These are phyloP conservation scores for Druceiella hillmani DNA, from an alignment of 2,888 invertebrate species.

Conservation along the genomic window DNA sequence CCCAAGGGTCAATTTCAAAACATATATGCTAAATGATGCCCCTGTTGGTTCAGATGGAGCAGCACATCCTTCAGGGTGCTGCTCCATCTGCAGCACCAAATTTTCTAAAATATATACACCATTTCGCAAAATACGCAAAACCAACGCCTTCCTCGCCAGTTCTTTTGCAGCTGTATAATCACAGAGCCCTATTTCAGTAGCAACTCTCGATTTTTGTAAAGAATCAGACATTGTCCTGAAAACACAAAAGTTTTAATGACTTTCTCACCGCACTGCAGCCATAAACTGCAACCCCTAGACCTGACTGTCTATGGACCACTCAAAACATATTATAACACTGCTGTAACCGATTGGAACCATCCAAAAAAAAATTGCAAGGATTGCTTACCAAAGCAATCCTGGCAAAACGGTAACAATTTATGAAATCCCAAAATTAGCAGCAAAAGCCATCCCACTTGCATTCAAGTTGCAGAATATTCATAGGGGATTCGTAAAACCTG, in stretches of 20 bases:
- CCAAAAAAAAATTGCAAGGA: too few species aligned
- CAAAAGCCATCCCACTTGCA: constrained; percentile 9
- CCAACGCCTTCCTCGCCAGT: constrained; percentile 20
- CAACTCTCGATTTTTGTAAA: constrained; percentile 20
- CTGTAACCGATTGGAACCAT: too few species aligned
- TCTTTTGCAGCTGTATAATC: constrained; percentile 23
- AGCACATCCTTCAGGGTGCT: constrained; percentile 23
- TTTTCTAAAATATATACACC: constrained; percentile 19
- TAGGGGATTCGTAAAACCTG: constrained; percentile 8
- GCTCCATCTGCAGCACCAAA: constrained; percentile 19
- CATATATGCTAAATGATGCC: constrained; percentile 20
- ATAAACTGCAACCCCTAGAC: constrained; percentile 21
- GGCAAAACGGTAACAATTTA: constrained; percentile 22
- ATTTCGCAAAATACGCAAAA: too few species aligned
- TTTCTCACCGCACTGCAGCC: constrained; percentile 20
- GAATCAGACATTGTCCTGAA: constrained; percentile 17
- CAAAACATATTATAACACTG: constrained; percentile 17
- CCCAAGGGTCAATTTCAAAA: constrained; percentile 20
- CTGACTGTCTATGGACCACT: constrained; percentile 21
- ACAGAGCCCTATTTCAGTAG: too few species aligned
- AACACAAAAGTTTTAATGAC: too few species aligned
- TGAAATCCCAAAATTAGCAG: constrained; percentile 18
- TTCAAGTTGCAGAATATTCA: constrained; percentile 9
- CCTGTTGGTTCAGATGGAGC: constrained; percentile 22
- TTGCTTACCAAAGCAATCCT: constrained; percentile 13